Evolutionary conservation across 2,888 invertebrate genomes (phyloP).

Genomic region (Augiades crinisus): DNA sequence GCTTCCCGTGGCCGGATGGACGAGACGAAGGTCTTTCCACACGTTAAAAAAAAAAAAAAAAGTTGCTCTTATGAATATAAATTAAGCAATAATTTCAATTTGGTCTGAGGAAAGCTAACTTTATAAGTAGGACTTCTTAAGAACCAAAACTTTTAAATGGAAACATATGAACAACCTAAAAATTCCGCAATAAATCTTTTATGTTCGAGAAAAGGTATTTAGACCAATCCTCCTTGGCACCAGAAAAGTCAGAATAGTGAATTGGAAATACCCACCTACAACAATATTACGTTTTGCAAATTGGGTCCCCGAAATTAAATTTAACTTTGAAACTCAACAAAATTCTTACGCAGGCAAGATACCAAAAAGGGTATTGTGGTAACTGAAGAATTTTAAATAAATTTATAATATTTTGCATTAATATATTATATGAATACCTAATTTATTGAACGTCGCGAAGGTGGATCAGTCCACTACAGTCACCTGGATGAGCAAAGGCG

Average conservation of each 20-base stretch:
- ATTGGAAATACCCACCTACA: background rate
- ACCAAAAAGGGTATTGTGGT: background rate
- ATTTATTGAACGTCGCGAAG: background rate
- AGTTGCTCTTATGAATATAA: no score
- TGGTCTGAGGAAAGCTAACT: no score
- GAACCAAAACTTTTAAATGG: background rate
- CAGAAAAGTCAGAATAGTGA: background rate
- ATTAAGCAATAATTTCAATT: no score
- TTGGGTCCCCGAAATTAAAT: background rate
- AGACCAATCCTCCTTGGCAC: background rate
- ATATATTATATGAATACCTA: no score
- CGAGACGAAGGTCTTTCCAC: no score
- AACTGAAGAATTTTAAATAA: background rate
- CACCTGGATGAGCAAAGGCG: slow-evolving; percentile 19
- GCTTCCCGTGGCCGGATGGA: no score
- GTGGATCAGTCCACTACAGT: slow-evolving; percentile 12
- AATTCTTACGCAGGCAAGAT: background rate
- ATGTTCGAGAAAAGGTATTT: background rate
- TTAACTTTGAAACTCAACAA: background rate
- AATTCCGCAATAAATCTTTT: no score
- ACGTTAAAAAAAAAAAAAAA: no score
- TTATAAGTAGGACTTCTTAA: no score
- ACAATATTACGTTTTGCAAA: background rate
- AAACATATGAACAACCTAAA: background rate
- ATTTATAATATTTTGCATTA: no score